Evolutionary conservation across 2,888 invertebrate species (phyloP), one percentile per base, ranked within the genome.

Genomic region (Cantharis flavilabris): DNA sequence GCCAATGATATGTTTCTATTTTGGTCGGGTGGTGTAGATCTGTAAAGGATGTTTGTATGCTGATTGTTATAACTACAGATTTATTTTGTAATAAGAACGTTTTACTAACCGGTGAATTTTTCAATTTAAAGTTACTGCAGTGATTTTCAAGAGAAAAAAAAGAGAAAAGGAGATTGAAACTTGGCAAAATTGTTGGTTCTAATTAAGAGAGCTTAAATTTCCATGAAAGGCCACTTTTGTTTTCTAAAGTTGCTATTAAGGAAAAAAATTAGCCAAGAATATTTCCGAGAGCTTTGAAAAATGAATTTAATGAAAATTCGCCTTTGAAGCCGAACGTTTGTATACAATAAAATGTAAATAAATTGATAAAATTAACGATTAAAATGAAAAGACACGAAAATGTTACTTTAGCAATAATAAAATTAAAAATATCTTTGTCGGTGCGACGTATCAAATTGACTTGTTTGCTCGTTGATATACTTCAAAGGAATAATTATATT

Each of bases 351-450:
- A 75, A 77, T 77, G 77, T 77, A 69, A 77, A 75, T 75, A 77
- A 77, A 77, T 75, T 77, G 69, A 62, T 67, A 72, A 75, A 69
- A 75, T 77, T 77, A 77, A 67, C 75, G 74, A 77, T 75, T 78
- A 76, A 79, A 79, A 78, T 77, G 70, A 76, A 80, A 72, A 78
- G 72, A 72, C 70, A 76, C 69, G 71, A 77, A 76, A 70, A 78
- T 73, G 80, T 73, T 77, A 71, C 75, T 72, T 64, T 72, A 69
- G 80, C 70, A 75, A 78, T 80, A 78, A 79, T 79, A 80, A 80
- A 80, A 76, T 80, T 81, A 80, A 81, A 81, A 80, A 79, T 67
- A 76, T 73, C 79, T 81, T 81, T 81, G 81, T 81, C 81, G 81
- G 81, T 72, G 65, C 74, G 80, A 76, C 76, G 76, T 77, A 71